Evolutionary conservation across 2,797 vertebrate species (phyloP).

Genomic region (Sphenodon punctatus): DNA sequence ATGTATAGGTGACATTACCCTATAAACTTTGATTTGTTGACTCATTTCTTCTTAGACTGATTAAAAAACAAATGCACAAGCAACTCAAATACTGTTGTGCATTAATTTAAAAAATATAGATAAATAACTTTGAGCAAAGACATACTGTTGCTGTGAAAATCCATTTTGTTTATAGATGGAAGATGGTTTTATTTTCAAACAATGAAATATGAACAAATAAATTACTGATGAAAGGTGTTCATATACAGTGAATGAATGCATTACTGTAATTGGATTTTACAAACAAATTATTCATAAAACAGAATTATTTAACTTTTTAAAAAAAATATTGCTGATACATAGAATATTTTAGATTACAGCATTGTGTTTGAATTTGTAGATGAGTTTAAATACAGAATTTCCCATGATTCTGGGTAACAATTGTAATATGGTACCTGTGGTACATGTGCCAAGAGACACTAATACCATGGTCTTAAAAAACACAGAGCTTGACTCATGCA

Average conservation of each 20-base stretch:
- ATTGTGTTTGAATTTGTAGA: neutral
- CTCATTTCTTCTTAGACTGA: neutral
- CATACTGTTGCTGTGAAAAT: neutral
- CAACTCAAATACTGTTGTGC: too few relatives aligned
- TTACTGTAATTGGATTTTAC: neutral
- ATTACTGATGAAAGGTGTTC: neutral
- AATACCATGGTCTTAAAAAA: neutral
- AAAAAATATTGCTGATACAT: neutral
- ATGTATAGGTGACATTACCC: neutral
- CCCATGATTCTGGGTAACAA: neutral
- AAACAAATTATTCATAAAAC: neutral
- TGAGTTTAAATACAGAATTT: neutral
- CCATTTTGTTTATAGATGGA: neutral
- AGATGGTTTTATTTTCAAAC: neutral
- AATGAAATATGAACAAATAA: neutral
- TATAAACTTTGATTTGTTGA: neutral
- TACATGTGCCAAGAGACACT: neutral
- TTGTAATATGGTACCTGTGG: neutral
- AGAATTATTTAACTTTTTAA: neutral
- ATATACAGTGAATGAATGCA: neutral
- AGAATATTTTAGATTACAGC: neutral
- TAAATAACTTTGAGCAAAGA: neutral
- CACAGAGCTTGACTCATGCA: neutral
- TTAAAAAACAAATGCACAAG: too few relatives aligned
- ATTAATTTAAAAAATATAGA: neutral